Evolutionary conservation across 2,113 vertebrate genomes (phyloP), one percentile per base, ranked within the genome.

Genomic region (Climacteris rufus): DNA sequence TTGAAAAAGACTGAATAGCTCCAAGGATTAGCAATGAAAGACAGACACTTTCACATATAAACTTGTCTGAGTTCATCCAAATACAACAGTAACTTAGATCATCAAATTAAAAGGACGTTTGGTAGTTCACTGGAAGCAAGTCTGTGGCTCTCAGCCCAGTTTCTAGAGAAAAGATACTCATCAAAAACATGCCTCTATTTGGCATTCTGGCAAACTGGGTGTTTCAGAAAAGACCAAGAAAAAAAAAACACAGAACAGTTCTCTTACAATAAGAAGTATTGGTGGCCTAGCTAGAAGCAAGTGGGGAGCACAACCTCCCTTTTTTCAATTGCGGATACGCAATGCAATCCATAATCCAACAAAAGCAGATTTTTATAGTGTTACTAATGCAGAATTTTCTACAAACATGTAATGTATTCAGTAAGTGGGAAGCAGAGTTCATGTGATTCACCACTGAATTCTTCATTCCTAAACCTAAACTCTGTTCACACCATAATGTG

Each of bases 161-260:
- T 95, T 91, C 82, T 92, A 66, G 63, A 96, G 92, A 95, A 96
- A 83, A 90, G 68, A 85, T 68, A 91, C 64, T 90, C 66, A 86
- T 72, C 21, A 70, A 60, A 94, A 95, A 39, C 93, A 96, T 83
- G 90, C 59, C 90, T 96, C 90, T 94, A 94, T 96, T 94, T 95
- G 95, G 96, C 75, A 13, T 90, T 91, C 49, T 70, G 71, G 79
- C 60, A 39, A 61, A 42, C 56, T 52, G 50, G 4, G 28, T 64
- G 45, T 61, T 92, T 90, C 75, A 86, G 87, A 85, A 85, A 90
- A 88, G 70, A 65, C 57, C 15, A 77, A 74, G 39, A 68, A 76
- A 37, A 18, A 91, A 91, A 85, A 74, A 14, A 85, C 30, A 42
- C 75, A 47, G 75, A 90, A 24, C 70, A 83, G 33, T 63, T 90